Base-by-base conservation (phyloP, 2,113 vertebrate species). In the Mionectes macconnelli region DNA sequence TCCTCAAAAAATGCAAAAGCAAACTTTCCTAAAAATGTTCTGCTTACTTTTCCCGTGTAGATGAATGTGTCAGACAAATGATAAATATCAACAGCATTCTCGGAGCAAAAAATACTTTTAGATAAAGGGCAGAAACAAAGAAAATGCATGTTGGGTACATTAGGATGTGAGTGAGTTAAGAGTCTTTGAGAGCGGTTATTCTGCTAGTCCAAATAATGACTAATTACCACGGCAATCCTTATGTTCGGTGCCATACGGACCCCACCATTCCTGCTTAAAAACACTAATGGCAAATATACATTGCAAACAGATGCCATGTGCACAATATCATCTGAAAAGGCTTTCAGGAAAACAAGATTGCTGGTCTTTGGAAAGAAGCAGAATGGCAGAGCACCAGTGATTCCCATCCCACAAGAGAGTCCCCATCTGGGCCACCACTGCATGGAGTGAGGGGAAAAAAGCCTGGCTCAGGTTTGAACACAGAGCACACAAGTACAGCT, bases 181-280 rank as follows among this genome's bases (percentile, higher is more conserved):
- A 97, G 82, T 89, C 89, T 95, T 57, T 93, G 94, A 50, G 88
- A 89, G 67, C 63, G 45, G 86, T 97, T 92, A 96, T 77, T 95
- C 90, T 95, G 94, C 96, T 93, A 96, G 92, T 97, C 93, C 89
- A 97, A 96, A 97, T 97, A 94, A 91, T 93, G 96, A 96, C 94
- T 96, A 97, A 97, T 97, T 93, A 85, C 93, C 81, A 88, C 60
- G 19, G 84, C 90, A 95, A 91, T 97, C 90, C 89, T 97, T 96
- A 96, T 96, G 95, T 94, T 97, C 86, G 76, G 63, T 95, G 94
- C 95, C 95, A 95, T 96, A 97, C 90, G 92, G 93, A 76, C 89
- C 94, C 89, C 82, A 87, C 89, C 92, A 45, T 92, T 69, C 90
- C 82, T 91, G 56, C 89, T 96, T 69, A 87, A 96, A 95, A 96